A percentile compares a stretch with the other conserved stretches of the same genome.
These are phyloP conservation scores for Anastrepha obliqua DNA, from an alignment of 1,140 invertebrate genomes.

Conservation along the genomic window DNA sequence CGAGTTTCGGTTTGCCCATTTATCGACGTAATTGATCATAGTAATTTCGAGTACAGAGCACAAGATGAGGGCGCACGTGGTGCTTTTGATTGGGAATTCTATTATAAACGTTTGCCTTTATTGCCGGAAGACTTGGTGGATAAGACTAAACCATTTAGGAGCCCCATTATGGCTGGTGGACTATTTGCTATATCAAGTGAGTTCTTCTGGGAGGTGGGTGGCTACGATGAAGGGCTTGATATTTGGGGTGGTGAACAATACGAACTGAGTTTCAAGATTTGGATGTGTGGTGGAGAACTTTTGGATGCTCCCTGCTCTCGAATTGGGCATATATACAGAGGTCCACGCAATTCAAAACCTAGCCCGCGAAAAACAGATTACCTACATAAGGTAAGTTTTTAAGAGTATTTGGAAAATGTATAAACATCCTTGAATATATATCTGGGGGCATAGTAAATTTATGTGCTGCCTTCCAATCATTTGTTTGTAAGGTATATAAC, in stretches of 20 bases:
- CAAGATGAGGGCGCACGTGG: slow-evolving; percentile 96
- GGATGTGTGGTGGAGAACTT: slow-evolving; percentile 94
- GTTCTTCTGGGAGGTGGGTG: slow-evolving; percentile 97
- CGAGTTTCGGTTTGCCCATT: slow-evolving; percentile 95
- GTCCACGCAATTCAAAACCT: slow-evolving; percentile 63
- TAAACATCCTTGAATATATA: too few relatives aligned
- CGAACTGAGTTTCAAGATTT: slow-evolving; percentile 97
- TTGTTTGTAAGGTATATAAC: too few relatives aligned
- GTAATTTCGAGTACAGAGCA: slow-evolving; percentile 93
- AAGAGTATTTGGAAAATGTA: background rate
- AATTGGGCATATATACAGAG: slow-evolving; percentile 94
- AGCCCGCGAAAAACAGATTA: slow-evolving; percentile 67
- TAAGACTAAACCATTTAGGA: slow-evolving; percentile 92
- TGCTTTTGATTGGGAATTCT: slow-evolving; percentile 98
- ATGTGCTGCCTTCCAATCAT: too few relatives aligned
- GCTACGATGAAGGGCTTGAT: slow-evolving; percentile 93
- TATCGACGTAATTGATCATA: slow-evolving; percentile 95
- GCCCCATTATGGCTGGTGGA: slow-evolving; percentile 96
- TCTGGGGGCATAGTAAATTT: too few relatives aligned
- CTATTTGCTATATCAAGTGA: slow-evolving; percentile 92
- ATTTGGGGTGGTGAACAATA: slow-evolving; percentile 99
- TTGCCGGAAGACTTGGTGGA: slow-evolving; percentile 86
- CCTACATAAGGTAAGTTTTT: slow-evolving; percentile 64
- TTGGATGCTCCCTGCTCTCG: slow-evolving; percentile 93
- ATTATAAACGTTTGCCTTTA: slow-evolving; percentile 94